Conservation (phyloP, 92 coral and sea anemone species). For the Muricea muricata region DNA sequence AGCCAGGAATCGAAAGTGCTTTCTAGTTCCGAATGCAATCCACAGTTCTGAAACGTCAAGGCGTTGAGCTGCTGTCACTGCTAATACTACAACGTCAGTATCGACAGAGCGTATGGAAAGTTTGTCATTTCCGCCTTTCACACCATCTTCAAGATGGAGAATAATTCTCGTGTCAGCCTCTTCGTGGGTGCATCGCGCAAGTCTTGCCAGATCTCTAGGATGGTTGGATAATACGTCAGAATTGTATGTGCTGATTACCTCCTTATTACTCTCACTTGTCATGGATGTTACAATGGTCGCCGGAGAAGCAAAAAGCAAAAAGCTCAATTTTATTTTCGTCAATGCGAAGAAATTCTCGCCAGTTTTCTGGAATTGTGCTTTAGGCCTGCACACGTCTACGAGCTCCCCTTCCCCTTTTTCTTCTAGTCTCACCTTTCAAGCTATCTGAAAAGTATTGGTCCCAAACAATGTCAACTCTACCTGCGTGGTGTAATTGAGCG, state of each 20-base stretch:
- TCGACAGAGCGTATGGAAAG: slow-evolving; percentile 46
- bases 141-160: slow-evolving; percentile 52
- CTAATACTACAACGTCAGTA: slow-evolving; percentile 56
- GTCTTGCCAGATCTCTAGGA: not conserved
- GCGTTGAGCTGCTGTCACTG: slow-evolving; percentile 15
- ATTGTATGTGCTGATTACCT: not conserved
- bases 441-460: slow-evolving; percentile 52
- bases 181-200: slow-evolving; percentile 46
- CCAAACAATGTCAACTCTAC: slow-evolving; percentile 42
- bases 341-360: slow-evolving; percentile 49
- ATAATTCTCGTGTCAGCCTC: slow-evolving; percentile 56
- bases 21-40: not conserved
- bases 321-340: slow-evolving; percentile 53
- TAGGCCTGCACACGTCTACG: slow-evolving; percentile 55
- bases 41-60: not conserved
- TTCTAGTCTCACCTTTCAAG: slow-evolving; percentile 58
- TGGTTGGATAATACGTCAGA: not conserved
- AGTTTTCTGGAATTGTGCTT: slow-evolving; percentile 44
- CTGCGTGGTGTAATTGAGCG: slow-evolving; percentile 50
- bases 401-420: slow-evolving; percentile 55
- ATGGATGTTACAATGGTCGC: slow-evolving; percentile 6
- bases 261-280: not conserved
- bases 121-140: slow-evolving; percentile 19
- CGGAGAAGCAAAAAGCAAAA: slow-evolving; percentile 31
- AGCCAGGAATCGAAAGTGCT: not conserved